Evolutionary conservation across 2,113 vertebrate genomes (phyloP).

Genomic region (Chamaea fasciata): DNA sequence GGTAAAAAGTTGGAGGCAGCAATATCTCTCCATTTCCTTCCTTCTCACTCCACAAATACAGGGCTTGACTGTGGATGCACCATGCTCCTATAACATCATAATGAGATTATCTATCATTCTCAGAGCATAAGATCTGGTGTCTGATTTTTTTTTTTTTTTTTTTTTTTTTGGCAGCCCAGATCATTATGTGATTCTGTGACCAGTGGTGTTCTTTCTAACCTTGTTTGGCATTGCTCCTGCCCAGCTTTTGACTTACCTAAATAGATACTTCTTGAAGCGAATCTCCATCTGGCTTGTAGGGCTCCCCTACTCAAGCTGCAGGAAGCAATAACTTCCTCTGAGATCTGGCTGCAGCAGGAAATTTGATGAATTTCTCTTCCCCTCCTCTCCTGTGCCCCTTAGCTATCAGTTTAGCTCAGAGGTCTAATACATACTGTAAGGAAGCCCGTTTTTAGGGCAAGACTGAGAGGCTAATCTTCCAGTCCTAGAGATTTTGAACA

Average conservation of each 20-base stretch:
- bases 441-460: not conserved
- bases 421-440: not conserved
- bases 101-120: fast-evolving
- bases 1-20: not conserved
- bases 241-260: not conserved
- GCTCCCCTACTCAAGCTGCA: not conserved
- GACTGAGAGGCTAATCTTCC: not conserved
- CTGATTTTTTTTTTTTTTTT: not conserved
- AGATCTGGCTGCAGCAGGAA: conserved; percentile 17
- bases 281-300: not conserved
- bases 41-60: not conserved
- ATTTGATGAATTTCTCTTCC: not conserved
- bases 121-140: not conserved
- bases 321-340: conserved; percentile 33
- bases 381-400: not conserved
- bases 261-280: not conserved
- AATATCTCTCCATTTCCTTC: not conserved
- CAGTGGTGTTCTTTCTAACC: not conserved
- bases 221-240: not conserved
- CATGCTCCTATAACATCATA: not conserved
- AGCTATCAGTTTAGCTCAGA: not conserved
- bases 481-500: not conserved
- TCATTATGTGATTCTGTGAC: not conserved
- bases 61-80: not conserved
- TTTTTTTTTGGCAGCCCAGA: not conserved